phyloP scores from a whole-genome alignment of 2,888 invertebrate species.

The Leucozona laternaria region DNA sequence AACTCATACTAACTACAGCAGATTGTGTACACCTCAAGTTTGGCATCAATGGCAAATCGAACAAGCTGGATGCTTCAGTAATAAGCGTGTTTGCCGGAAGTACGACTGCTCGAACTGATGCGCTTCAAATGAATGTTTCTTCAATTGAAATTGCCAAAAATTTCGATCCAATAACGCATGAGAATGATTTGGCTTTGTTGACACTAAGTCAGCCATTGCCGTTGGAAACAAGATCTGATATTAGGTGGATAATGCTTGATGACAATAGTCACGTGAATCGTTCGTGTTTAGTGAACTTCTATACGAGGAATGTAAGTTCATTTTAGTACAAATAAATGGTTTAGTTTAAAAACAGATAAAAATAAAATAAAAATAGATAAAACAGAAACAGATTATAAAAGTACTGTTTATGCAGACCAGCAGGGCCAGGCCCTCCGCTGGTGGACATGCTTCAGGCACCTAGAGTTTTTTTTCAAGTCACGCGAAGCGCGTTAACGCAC shows the following conservation, averaged over 20 bases:
- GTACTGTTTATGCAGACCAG: too few relatives aligned
- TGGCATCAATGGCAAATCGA: slow-evolving; percentile 37
- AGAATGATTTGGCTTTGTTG: slow-evolving; percentile 78
- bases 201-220: slow-evolving; percentile 76
- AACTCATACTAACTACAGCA: slow-evolving; percentile 78
- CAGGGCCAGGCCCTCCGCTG: too few relatives aligned
- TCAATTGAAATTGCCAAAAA: slow-evolving; percentile 66
- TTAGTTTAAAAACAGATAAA: too few relatives aligned
- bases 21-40: slow-evolving; percentile 76
- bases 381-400: too few relatives aligned
- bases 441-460: too few relatives aligned
- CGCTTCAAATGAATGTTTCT: slow-evolving; percentile 68
- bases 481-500: too few relatives aligned
- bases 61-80: slow-evolving; percentile 56
- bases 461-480: too few relatives aligned
- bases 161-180: slow-evolving; percentile 76
- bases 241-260: slow-evolving; percentile 78
- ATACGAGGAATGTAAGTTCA: slow-evolving; percentile 75
- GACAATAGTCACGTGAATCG: slow-evolving; percentile 73
- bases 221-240: slow-evolving; percentile 76
- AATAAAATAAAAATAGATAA: too few relatives aligned
- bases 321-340: too few relatives aligned
- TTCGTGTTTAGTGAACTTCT: slow-evolving; percentile 77
- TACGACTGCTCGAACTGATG: slow-evolving; percentile 58
- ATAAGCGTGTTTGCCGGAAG: slow-evolving; percentile 76